phyloP scores from a whole-genome alignment of 2,888 invertebrate genomes.

The Bibio marci region DNA sequence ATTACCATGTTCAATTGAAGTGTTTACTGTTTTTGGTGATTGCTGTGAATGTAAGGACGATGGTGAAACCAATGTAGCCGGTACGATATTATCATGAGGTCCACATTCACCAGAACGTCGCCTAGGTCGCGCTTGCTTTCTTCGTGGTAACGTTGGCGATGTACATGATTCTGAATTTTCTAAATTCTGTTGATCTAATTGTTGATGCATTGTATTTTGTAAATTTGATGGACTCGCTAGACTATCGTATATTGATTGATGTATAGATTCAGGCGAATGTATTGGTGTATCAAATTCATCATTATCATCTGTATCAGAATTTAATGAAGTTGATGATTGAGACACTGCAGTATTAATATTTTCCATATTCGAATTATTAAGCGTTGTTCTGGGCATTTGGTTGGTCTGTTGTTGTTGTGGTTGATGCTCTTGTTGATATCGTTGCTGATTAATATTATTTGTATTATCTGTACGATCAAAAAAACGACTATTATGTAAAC shows the following conservation, averaged over 20 bases:
- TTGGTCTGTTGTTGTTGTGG: conserved; percentile 6
- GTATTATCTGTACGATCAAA: conserved; percentile 25
- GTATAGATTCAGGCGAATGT: conserved; percentile 26
- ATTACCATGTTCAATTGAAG: conserved; percentile 16
- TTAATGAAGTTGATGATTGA: neutral
- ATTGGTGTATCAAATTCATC: conserved; percentile 18
- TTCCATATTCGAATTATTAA: no score
- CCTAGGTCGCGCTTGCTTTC: conserved; percentile 73
- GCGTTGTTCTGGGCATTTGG: no score
- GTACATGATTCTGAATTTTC: conserved; percentile 38
- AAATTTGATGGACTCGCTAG: conserved; percentile 16
- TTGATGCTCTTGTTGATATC: conserved; percentile 27
- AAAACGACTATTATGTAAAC: conserved; percentile 48
- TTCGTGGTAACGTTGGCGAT: conserved; percentile 56
- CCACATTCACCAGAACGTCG: conserved; percentile 63
- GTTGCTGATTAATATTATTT: conserved; percentile 25
- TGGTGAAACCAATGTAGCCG: conserved; percentile 11
- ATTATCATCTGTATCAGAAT: conserved; percentile 12
- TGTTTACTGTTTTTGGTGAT: neutral
- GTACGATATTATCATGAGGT: conserved; percentile 38
- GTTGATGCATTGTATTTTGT: neutral
- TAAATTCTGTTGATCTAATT: conserved; percentile 6
- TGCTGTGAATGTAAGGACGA: conserved; percentile 12
- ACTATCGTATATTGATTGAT: conserved; percentile 25
- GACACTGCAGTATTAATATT: no score